Conservation (phyloP, 1,140 invertebrate genomes). For the Neodiprion fabricii region DNA sequence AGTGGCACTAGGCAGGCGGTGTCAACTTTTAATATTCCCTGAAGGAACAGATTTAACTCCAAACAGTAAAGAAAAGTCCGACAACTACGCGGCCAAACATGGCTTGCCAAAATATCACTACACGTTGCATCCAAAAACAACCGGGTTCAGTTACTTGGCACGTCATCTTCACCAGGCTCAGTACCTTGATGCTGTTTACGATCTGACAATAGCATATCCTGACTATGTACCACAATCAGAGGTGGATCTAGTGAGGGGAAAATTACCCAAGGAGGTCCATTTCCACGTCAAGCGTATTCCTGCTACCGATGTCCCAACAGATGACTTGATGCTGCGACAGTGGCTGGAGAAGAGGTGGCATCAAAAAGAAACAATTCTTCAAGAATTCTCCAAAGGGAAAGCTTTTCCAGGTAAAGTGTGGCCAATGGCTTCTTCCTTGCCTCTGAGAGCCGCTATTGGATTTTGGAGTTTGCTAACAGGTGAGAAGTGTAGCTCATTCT, state of each 20-base stretch:
- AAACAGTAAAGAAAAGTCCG: conserved; percentile 74
- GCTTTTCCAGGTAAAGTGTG: conserved; percentile 49
- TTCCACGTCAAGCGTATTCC: conserved; percentile 77
- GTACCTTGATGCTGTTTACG: conserved; percentile 77
- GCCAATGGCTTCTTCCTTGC: conserved; percentile 46
- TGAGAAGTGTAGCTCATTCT: conserved; percentile 25
- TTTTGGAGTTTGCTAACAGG: conserved; percentile 64
- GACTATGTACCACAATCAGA: conserved; percentile 74
- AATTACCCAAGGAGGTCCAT: conserved; percentile 75
- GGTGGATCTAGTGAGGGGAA: conserved; percentile 69
- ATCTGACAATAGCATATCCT: conserved; percentile 80
- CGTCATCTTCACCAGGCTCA: conserved; percentile 69
- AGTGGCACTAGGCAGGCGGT: conserved; percentile 67
- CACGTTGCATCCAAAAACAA: conserved; percentile 85
- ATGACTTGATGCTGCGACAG: conserved; percentile 63
- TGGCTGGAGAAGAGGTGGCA: conserved; percentile 79
- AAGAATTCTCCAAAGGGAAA: conserved; percentile 66
- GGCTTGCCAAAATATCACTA: conserved; percentile 72
- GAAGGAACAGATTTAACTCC: conserved; percentile 87
- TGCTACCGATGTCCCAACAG: conserved; percentile 65
- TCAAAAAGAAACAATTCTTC: conserved; percentile 71
- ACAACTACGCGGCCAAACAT: conserved; percentile 75
- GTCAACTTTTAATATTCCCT: conserved; percentile 82
- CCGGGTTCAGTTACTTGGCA: conserved; percentile 80
- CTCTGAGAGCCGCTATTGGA: conserved; percentile 61